Evolutionary conservation across 2,888 invertebrate species (phyloP), one percentile per base, ranked within the genome.

Genomic region (Protophormia terraenovae): DNA sequence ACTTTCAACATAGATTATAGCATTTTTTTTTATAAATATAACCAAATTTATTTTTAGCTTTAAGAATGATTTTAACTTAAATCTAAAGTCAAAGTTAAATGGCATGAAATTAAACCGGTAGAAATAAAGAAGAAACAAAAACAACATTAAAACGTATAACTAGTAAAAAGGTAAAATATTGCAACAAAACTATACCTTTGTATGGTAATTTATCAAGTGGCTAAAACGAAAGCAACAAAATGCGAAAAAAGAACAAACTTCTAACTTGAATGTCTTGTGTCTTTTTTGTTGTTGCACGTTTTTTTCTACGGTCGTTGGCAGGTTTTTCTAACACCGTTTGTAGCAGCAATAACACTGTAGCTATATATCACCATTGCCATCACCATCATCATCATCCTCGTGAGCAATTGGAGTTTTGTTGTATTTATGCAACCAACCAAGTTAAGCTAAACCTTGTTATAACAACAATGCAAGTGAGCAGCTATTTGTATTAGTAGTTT

Each of bases 181-280:
- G 10, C 22, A 73, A 50, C 41, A n/a, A 27, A 53, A 50, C 53
- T 60, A 67, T 77, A 75, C 69, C 64, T 69, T 78, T 82, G 77
- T 69, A 73, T 41, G 73, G 78, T 78, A 85, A 85, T 85, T 82
- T 85, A 82, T 85, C 75, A 82, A 79, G 62, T 66, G 78, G 85
- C 78, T 55, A 60, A 32, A 67, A 67, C 35, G 50, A 60, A 78
- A 67, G 77, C 24, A 62, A 35, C 58, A 62, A 62, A 35, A 29
- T 4, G 8, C 14, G 24, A 41, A 38, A 32, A 16, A 47, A 32
- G 55, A 38, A 75, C 12, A 62, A 62, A 76, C 27, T 64, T 71
- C 47, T 72, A 47, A 41, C 45, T 71, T 55, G 64, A 71, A 71
- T 77, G 58, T 77, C 71, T 77, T 72, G 29, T 53, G 69, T 47